Percentiles rank a stretch among this genome's conserved stretches.
Evolutionary conservation across 2,888 invertebrate species (phyloP).

Genomic region (Scrobipalpa atriplicella): DNA sequence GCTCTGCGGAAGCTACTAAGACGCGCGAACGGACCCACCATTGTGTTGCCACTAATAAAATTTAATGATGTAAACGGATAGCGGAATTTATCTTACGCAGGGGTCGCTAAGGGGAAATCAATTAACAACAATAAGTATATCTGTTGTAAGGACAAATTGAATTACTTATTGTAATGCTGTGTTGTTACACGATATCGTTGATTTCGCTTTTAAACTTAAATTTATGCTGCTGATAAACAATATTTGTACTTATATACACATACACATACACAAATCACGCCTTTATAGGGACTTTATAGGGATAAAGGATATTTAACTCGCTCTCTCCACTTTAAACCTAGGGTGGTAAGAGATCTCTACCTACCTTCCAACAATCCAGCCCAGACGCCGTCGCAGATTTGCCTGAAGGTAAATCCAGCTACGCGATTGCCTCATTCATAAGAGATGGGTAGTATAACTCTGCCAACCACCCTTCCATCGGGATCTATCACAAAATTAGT

Average conservation of each 20-base stretch:
- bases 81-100: conserved; percentile 76
- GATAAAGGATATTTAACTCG: background rate
- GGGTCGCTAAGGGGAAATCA: conserved; percentile 72
- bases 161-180: conserved; percentile 29
- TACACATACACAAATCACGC: too few relatives aligned
- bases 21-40: conserved; percentile 61
- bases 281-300: too few relatives aligned
- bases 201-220: conserved; percentile 34
- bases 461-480: too few relatives aligned
- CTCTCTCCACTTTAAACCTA: background rate
- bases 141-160: conserved; percentile 31
- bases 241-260: too few relatives aligned
- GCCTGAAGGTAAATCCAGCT: too few relatives aligned
- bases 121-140: conserved; percentile 58
- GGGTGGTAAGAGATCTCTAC: too few relatives aligned
- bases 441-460: too few relatives aligned
- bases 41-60: conserved; percentile 80
- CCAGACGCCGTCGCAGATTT: too few relatives aligned
- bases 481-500: background rate
- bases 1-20: conserved; percentile 32
- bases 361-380: too few relatives aligned
- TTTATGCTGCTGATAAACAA: background rate
- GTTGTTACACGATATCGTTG: conserved; percentile 60
- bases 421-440: too few relatives aligned
- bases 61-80: conserved; percentile 83